Percentiles rank a stretch among this genome's conserved stretches.
phyloP scores from a whole-genome alignment of 2,113 vertebrate species.

The Eonycteris spelaea region DNA sequence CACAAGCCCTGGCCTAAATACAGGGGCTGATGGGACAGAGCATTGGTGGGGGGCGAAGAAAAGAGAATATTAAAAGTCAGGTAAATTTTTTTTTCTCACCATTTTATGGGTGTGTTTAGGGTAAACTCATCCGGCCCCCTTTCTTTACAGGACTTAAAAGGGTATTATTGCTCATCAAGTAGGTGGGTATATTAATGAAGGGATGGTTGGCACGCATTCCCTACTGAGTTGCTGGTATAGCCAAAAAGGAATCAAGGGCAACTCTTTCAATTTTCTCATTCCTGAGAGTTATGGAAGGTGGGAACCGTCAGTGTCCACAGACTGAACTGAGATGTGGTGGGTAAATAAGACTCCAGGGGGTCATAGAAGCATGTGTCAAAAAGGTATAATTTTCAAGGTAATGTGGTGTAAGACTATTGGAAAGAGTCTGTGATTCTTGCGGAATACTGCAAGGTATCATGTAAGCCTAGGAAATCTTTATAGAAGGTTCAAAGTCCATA shows the following conservation, averaged over 20 bases:
- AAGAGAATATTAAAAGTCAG: background rate
- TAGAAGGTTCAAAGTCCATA: background rate
- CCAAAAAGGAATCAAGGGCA: background rate
- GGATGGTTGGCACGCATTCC: background rate
- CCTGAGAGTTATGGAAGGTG: background rate
- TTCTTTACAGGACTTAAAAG: background rate
- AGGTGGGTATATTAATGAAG: background rate
- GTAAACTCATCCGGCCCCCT: background rate
- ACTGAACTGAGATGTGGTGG: background rate
- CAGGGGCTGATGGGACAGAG: background rate
- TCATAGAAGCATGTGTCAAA: background rate
- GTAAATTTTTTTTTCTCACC: background rate
- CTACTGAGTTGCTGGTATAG: background rate
- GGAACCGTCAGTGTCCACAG: background rate
- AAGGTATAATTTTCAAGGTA: background rate
- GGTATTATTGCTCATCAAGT: background rate
- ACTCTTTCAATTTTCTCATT: background rate
- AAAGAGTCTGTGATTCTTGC: background rate
- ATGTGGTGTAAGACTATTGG: background rate
- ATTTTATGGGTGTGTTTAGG: background rate
- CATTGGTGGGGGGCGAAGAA: background rate
- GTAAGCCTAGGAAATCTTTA: background rate
- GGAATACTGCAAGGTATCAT: background rate
- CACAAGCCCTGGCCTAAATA: background rate
- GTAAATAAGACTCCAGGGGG: background rate